Evolutionary conservation across 2,888 invertebrate genomes (phyloP).

Genomic region (Caenorhabditis becei): DNA sequence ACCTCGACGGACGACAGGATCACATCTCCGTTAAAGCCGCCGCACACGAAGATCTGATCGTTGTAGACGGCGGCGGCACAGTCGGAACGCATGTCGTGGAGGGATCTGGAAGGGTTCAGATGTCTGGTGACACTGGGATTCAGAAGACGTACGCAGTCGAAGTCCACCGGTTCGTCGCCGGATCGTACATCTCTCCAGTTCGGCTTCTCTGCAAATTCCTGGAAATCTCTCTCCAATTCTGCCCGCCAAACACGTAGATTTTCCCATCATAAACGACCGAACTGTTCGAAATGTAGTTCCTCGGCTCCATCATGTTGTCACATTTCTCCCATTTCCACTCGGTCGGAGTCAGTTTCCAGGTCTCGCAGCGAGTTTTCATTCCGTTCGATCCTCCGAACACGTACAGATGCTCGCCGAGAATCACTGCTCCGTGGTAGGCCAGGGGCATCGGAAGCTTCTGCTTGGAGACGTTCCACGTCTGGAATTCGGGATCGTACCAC

Average conservation of each 20-base stretch:
- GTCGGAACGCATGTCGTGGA: slow-evolving; percentile 56
- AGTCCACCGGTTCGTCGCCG: slow-evolving; percentile 44
- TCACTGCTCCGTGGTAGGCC: slow-evolving; percentile 56
- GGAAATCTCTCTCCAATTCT: slow-evolving; percentile 42
- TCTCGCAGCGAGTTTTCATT: slow-evolving; percentile 29
- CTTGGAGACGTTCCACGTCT: slow-evolving; percentile 36
- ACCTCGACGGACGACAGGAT: slow-evolving; percentile 50
- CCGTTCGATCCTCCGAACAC: slow-evolving; percentile 59
- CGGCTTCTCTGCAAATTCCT: slow-evolving; percentile 32
- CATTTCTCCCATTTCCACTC: slow-evolving; percentile 46
- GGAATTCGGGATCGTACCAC: slow-evolving; percentile 49
- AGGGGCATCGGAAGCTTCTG: slow-evolving; percentile 30
- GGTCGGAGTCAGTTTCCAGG: slow-evolving; percentile 41
- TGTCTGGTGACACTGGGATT: background rate
- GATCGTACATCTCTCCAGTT: slow-evolving; percentile 56
- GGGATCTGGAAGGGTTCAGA: slow-evolving; percentile 22
- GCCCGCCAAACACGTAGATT: slow-evolving; percentile 64
- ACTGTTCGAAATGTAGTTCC: slow-evolving; percentile 60
- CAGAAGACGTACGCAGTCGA: slow-evolving; percentile 33
- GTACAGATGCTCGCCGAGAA: slow-evolving; percentile 38
- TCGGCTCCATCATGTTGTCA: slow-evolving; percentile 53
- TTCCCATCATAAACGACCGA: slow-evolving; percentile 52
- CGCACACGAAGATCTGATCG: slow-evolving; percentile 44
- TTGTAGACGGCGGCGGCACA: slow-evolving; percentile 50
- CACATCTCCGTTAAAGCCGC: slow-evolving; percentile 50